phyloP scores from a whole-genome alignment of 2,888 invertebrate genomes.

The Dascillus cervinus region DNA sequence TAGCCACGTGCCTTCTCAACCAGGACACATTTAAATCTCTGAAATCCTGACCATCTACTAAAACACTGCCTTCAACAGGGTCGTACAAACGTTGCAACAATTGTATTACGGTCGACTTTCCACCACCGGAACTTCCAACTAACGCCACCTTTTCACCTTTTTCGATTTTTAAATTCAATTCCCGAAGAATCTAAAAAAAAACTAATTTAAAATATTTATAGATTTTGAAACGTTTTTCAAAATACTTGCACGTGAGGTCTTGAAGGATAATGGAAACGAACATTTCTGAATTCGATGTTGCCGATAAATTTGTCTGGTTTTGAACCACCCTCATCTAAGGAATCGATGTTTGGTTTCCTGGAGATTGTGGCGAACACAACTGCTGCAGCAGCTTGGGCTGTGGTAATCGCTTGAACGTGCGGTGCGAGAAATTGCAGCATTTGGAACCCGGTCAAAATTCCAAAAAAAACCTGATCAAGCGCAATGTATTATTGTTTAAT shows the following conservation, averaged over 20 bases:
- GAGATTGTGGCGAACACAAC: constrained; percentile 73
- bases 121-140: constrained; percentile 66
- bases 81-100: constrained; percentile 68
- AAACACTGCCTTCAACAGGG: constrained; percentile 54
- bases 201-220: too few relatives aligned
- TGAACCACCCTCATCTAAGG: constrained; percentile 54
- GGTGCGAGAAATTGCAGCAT: constrained; percentile 81
- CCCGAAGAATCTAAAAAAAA: constrained; percentile 50
- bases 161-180: constrained; percentile 56
- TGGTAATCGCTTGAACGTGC: constrained; percentile 70
- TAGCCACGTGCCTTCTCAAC: constrained; percentile 69
- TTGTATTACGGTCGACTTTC: constrained; percentile 70
- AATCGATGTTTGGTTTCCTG: constrained; percentile 66
- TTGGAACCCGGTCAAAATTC: constrained; percentile 64
- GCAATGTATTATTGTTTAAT: neutral
- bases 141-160: constrained; percentile 69
- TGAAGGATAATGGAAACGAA: constrained; percentile 76
- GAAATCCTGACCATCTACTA: constrained; percentile 57
- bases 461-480: constrained; percentile 64
- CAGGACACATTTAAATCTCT: constrained; percentile 63
- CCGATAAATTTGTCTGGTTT: constrained; percentile 53
- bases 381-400: constrained; percentile 71
- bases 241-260: constrained; percentile 64
- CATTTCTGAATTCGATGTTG: constrained; percentile 62
- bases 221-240: neutral